Evolutionary conservation across 2,888 invertebrate species (phyloP).

Genomic region (Philhelius pedissequus): DNA sequence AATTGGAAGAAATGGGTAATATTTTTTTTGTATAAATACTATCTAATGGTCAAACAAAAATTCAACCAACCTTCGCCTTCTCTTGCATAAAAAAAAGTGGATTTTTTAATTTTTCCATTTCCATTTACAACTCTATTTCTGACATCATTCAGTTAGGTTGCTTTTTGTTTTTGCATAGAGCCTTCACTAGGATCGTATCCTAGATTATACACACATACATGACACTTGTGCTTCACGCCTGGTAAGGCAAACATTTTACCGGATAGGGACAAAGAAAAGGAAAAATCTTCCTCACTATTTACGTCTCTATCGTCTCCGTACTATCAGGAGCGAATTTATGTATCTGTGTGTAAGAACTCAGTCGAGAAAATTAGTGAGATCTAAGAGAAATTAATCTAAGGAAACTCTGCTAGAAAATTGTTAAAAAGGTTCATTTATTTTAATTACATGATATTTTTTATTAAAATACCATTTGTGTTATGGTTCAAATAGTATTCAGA

Average conservation of each 20-base stretch:
- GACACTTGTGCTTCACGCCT: conserved; percentile 68
- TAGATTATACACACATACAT: conserved; percentile 63
- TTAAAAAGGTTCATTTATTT: no score
- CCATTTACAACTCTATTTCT: conserved; percentile 22
- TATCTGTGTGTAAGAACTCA: no score
- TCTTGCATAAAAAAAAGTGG: background rate
- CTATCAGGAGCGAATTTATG: background rate
- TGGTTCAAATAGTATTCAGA: no score
- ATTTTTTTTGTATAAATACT: background rate
- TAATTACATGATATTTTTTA: no score
- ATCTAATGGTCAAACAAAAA: conserved; percentile 58
- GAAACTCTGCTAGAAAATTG: no score
- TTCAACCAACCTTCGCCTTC: conserved; percentile 41
- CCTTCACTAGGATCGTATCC: conserved; percentile 38
- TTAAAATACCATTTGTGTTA: no score
- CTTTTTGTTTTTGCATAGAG: background rate
- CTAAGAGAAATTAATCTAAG: no score
- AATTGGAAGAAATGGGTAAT: conserved; percentile 26
- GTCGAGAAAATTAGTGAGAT: no score
- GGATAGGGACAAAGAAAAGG: conserved; percentile 48
- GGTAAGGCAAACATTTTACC: conserved; percentile 65
- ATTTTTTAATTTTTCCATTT: conserved; percentile 47
- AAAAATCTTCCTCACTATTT: conserved; percentile 18
- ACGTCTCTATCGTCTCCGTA: background rate
- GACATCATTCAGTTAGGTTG: background rate